Percentiles rank a stretch among this genome's conserved stretches.
Evolutionary conservation across 2,113 vertebrate genomes (phyloP).

Genomic region (Tylochromis polylepis): DNA sequence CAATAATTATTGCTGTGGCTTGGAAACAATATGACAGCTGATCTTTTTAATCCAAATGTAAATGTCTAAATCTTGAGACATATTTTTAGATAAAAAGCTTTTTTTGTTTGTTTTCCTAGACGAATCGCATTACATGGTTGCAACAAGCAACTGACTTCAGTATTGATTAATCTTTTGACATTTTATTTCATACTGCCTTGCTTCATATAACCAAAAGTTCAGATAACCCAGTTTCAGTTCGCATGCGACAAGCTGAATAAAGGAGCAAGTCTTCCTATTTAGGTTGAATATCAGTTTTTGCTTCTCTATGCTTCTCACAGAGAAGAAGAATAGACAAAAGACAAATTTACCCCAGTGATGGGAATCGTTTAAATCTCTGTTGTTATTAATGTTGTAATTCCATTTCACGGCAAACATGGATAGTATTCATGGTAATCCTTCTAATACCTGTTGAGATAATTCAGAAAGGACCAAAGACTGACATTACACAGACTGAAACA

Average conservation of each 20-base stretch:
- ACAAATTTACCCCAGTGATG: not conserved
- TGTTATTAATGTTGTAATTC: not conserved
- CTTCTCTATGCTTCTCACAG: not conserved
- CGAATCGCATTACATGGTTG: not conserved
- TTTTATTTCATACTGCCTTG: not conserved
- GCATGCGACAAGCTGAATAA: not conserved
- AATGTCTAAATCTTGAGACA: not conserved
- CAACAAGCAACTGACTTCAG: not conserved
- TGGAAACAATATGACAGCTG: not conserved
- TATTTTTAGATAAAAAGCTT: not conserved
- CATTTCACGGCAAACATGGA: not conserved
- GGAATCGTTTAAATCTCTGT: not conserved
- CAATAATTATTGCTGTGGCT: not conserved
- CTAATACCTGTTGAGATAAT: not conserved
- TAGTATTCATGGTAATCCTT: not conserved
- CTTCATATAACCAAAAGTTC: not conserved
- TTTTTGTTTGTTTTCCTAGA: not conserved
- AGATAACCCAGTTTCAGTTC: not conserved
- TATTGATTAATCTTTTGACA: not conserved
- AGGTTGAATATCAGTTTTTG: not conserved
- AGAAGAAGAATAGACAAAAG: not conserved
- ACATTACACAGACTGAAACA: not conserved
- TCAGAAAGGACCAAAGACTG: not conserved
- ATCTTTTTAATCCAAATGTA: not conserved
- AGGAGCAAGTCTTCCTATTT: not conserved